phyloP scores from a whole-genome alignment of 2,797 vertebrate species.

The Urophycis tenuis region DNA sequence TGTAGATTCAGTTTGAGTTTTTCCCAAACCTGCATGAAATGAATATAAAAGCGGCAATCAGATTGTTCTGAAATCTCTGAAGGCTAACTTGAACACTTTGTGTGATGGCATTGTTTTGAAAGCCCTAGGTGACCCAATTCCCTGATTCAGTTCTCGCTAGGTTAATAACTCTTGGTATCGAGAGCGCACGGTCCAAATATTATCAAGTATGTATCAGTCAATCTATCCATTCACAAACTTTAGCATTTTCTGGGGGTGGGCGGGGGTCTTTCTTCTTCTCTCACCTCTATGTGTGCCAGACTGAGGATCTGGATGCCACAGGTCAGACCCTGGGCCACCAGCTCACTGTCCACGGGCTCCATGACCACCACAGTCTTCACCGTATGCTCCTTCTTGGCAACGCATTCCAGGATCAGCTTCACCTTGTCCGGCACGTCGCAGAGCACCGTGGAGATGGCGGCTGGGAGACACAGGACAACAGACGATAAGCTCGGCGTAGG shows the following conservation, averaged over 20 bases:
- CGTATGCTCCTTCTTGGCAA: constrained; percentile 64
- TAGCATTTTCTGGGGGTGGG: background rate
- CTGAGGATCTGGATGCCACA: constrained; percentile 79
- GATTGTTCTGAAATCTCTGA: too few species aligned
- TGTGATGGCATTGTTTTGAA: too few species aligned
- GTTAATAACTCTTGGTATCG: background rate
- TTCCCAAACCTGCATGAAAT: too few species aligned
- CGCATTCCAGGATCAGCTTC: constrained; percentile 71
- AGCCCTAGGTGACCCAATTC: too few species aligned
- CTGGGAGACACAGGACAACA: constrained; percentile 58
- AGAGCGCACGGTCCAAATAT: background rate
- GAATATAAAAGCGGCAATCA: too few species aligned
- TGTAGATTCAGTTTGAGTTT: too few species aligned
- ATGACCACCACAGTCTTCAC: constrained; percentile 84
- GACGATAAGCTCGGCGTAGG: background rate
- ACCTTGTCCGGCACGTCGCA: constrained; percentile 86
- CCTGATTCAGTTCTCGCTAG: background rate
- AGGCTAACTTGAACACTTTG: too few species aligned
- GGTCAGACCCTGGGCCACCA: constrained; percentile 73
- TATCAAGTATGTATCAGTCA: background rate
- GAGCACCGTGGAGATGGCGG: constrained; percentile 81
- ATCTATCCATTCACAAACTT: background rate
- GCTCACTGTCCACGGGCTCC: constrained; percentile 75
- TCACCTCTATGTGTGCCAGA: constrained; percentile 82
- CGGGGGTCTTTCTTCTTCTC: constrained; percentile 12